phyloP scores from a whole-genome alignment of 1,140 invertebrate genomes.

The Drosophila jambulina region DNA sequence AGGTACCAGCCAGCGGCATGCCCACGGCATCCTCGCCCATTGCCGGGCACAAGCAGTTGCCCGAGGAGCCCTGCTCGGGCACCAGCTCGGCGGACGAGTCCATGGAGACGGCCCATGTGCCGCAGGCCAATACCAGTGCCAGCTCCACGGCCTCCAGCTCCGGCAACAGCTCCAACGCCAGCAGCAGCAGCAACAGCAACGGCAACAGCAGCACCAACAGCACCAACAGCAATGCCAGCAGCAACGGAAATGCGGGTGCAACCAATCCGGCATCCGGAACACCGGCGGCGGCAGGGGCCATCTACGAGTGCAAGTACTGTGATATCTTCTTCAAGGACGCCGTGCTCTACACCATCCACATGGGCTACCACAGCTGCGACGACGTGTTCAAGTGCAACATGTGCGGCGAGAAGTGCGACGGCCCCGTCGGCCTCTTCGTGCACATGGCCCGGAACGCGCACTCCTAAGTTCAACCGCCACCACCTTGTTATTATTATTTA shows the following conservation, averaged over 20 bases:
- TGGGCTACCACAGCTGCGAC: constrained; percentile 96
- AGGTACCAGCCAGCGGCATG: constrained; percentile 32
- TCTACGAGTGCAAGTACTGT: constrained; percentile 93
- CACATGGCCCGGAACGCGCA: constrained; percentile 95
- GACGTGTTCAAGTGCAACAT: constrained; percentile 98
- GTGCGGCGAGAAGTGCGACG: constrained; percentile 93
- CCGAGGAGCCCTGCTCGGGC: constrained; percentile 66
- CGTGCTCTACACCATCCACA: constrained; percentile 97
- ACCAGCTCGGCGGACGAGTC: constrained; percentile 75
- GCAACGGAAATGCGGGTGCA: constrained; percentile 66
- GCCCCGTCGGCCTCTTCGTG: constrained; percentile 95
- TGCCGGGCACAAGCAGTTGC: constrained; percentile 54
- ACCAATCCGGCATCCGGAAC: constrained; percentile 36
- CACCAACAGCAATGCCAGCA: constrained; percentile 64
- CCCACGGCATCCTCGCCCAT: constrained; percentile 73
- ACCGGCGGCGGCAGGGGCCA: constrained; percentile 57
- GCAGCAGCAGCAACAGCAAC: constrained; percentile 82
- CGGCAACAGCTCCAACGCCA: constrained; percentile 85
- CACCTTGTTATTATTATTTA: constrained; percentile 70
- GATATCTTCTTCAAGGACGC: constrained; percentile 95
- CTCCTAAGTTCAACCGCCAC: constrained; percentile 84
- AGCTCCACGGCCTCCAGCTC: constrained; percentile 80
- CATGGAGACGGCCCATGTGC: constrained; percentile 67
- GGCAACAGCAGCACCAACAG: constrained; percentile 32
- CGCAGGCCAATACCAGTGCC: constrained; percentile 69